Evolutionary conservation across 2,113 vertebrate genomes (phyloP).

Genomic region (Ascaphus truei): DNA sequence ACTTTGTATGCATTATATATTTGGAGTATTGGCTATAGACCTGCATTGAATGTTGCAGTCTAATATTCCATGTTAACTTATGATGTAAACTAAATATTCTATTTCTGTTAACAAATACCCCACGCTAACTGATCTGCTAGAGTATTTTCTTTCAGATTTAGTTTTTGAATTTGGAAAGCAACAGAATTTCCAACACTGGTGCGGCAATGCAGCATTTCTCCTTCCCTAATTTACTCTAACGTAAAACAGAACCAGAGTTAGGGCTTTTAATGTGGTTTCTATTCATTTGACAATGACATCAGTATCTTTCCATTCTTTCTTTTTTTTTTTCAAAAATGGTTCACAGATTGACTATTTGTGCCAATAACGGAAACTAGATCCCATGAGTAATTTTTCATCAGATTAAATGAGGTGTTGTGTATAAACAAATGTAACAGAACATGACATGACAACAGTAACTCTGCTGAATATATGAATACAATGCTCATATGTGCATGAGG

Average conservation of each 20-base stretch:
- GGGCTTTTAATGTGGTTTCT: constrained; percentile 75
- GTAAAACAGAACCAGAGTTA: constrained; percentile 63
- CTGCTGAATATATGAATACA: background rate
- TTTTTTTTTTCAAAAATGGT: constrained; percentile 49
- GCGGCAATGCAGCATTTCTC: constrained; percentile 54
- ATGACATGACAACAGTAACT: background rate
- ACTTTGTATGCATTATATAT: background rate
- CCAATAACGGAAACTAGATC: constrained; percentile 48
- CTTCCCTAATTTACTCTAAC: constrained; percentile 58
- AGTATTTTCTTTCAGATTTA: constrained; percentile 27
- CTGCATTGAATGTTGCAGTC: background rate
- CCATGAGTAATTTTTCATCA: constrained; percentile 48
- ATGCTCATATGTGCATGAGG: background rate
- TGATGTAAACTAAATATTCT: background rate
- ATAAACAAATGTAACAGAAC: constrained; percentile 41
- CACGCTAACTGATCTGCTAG: background rate
- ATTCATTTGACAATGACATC: constrained; percentile 75
- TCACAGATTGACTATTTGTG: constrained; percentile 37
- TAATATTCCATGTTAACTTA: background rate
- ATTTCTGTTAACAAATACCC: background rate
- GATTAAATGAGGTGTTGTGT: constrained; percentile 41
- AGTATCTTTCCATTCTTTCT: constrained; percentile 71
- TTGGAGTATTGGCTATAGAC: background rate
- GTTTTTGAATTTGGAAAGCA: constrained; percentile 50
- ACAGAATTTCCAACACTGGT: constrained; percentile 54